Evolutionary conservation across 2,113 vertebrate genomes (phyloP), one percentile per base, ranked within the genome.

Genomic region (Onychostoma macrolepis): DNA sequence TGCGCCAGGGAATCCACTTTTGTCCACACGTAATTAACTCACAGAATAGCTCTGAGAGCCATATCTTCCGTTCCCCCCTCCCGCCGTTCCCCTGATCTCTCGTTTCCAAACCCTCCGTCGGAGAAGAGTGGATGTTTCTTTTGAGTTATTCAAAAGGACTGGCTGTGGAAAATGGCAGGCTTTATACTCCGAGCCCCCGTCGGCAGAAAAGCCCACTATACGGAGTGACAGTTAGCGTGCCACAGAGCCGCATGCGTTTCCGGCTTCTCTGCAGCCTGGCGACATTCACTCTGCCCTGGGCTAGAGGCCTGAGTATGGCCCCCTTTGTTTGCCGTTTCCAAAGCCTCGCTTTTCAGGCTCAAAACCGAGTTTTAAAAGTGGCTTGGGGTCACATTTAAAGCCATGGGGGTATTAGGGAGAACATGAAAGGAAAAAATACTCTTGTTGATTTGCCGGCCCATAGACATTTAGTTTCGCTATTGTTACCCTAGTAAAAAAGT

Each of bases 91-190:
- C 85, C 85, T 71, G 61, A 88, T 87, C 79, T 80, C 41, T 87
- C 85, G 13, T 71, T 78, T 84, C 87, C 85, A 76, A 69, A 86
- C 87, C 88, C 75, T 89, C 65, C 41, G 61, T 87, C 24, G 43
- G 79, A 48, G 90, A 85, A 87, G 88, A 92, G 88, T 87, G 89
- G 89, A 94, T 94, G 90, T 92, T 30, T 92, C 88, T 92, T 90
- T 94, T 94, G 91, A 92, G 88, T 92, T 92, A 95, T 95, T 95
- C 83, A 90, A 92, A 91, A 79, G 90, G 84, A 93, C 91, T 89
- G 93, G 89, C 86, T 90, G 91, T 61, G 90, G 90, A 92, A 89
- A 87, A 71, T 89, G 91, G 88, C 83, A 6, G 87, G 89, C 89
- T 85, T 89, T 93, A 67, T 94, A 89, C 92, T 86, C 87, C 28